Evolutionary conservation across 2,888 invertebrate species (phyloP), one percentile per base, ranked within the genome.

Genomic region (Tinea pellionella): DNA sequence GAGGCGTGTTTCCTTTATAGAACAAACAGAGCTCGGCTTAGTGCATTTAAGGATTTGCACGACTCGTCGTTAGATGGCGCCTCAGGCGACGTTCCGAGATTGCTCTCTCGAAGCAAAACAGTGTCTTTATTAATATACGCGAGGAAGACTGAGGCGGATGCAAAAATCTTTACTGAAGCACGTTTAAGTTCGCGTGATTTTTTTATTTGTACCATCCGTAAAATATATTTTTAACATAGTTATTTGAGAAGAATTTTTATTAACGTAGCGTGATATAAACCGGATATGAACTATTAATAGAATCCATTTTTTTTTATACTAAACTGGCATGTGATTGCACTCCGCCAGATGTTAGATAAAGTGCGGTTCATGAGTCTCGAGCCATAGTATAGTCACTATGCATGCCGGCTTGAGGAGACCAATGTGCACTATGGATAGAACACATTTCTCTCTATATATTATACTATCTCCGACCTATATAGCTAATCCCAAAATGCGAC

Each of bases 41-140:
- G 47, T 47, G 47, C 47, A 47, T 47, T 47, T 47, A 47, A 47
- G 47, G 47, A 47, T 47, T 18, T 37, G 37, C 37, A 37, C 37
- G 37, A n/a, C n/a, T 37, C 37, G 37, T 37, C 37, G 37, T 37
- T 37, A 37, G 37, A n/a, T 37, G 37, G 37, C 37, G 37, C 37
- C 37, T 37, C 37, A 37, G 37, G 37, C 37, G 9, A 2, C 37
- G 37, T 37, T 24, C 37, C 9, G 37, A 37, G 37, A 37, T 37
- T 16, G 47, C 18, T 47, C 18, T 18, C 15, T 47, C 15, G 47
- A 47, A 47, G 18, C 47, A 47, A 37, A 47, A 47, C 47, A 47
- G 47, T 13, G 47, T 47, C 37, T 37, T 47, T 18, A 18, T 47
- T 47, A 47, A 47, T 47, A 13, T 42, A 18, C 47, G 37, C 37